These are phyloP conservation scores for Phenacoccus solenopsis DNA, from an alignment of 1,140 invertebrate species.

Conservation along the genomic window DNA sequence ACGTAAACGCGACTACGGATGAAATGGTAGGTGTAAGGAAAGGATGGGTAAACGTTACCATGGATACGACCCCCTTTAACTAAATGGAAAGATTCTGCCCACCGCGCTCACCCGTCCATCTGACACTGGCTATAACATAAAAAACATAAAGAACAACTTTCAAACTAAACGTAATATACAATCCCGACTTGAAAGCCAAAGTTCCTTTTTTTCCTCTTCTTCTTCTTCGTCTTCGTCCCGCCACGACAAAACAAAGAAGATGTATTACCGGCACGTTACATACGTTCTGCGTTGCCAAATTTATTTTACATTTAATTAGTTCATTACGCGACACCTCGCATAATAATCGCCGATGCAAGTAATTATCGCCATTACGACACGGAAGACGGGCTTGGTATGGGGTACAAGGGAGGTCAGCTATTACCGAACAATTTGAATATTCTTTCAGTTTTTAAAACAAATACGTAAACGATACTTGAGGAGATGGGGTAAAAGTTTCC, in stretches of 20 bases:
- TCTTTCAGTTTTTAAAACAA: no score
- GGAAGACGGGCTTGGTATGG: neutral
- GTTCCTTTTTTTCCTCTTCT: neutral
- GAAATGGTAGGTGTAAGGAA: neutral
- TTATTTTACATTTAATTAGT: neutral
- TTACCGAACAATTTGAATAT: no score
- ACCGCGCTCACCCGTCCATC: neutral
- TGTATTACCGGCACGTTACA: neutral
- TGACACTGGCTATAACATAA: neutral
- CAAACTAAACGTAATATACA: conserved; percentile 2
- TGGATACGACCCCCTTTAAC: conserved; percentile 15
- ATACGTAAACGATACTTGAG: no score
- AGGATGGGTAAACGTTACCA: conserved; percentile 13
- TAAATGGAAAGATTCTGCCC: conserved; percentile 7
- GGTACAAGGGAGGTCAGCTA: no score
- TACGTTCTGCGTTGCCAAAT: neutral
- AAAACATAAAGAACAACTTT: conserved; percentile 3
- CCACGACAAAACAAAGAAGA: neutral
- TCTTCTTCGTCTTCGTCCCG: neutral
- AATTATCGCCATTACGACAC: neutral
- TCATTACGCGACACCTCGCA: neutral
- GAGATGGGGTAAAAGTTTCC: no score
- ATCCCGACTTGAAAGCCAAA: neutral
- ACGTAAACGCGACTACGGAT: neutral
- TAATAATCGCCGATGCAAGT: neutral